Evolutionary conservation across 2,113 vertebrate genomes (phyloP), one percentile per base, ranked within the genome.

Genomic region (Chloropsis cyanopogon): DNA sequence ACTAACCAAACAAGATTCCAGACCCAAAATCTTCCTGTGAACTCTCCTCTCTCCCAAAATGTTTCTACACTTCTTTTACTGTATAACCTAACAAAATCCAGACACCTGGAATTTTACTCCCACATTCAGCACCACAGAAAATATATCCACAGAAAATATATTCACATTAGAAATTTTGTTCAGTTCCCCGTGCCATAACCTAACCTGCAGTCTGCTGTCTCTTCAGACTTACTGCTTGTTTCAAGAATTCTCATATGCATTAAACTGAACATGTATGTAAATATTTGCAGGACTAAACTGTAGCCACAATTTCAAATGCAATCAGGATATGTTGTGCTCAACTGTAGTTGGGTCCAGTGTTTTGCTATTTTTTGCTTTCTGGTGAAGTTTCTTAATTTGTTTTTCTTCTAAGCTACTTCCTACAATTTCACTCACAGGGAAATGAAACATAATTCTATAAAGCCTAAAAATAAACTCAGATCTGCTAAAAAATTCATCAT

Each of bases 401-500:
- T 88, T 88, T 88, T 94, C 91, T 94, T 87, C 64, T 10, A 89
- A 96, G 81, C 66, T 59, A 61, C 60, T 93, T 96, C 69, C 93
- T 97, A 95, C 90, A 94, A 95, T 96, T 96, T 97, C 83, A 92
- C 96, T 97, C 96, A 81, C 61, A 72, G 94, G 76, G 80, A 96
- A 97, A 95, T 93, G 93, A 97, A 98, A 97, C 86, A 97, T 97
- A 85, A 98, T 95, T 93, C 93, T 94, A 85, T 95, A 88, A 88
- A 79, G 83, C 88, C 97, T 97, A 98, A 97, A 98, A 98, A 97
- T 98, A 97, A 97, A 95, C 72, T 70, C 54, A 79, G 82, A 91
- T 82, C 94, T 97, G 97, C 97, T 98, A 97, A 98, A 95, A 98
- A 97, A 97, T 96, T 97, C 93, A 97, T 96, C 87, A 95, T 96